Base-by-base conservation (phyloP, 2,797 vertebrate genomes). In the Cyclopterus lumpus region DNA sequence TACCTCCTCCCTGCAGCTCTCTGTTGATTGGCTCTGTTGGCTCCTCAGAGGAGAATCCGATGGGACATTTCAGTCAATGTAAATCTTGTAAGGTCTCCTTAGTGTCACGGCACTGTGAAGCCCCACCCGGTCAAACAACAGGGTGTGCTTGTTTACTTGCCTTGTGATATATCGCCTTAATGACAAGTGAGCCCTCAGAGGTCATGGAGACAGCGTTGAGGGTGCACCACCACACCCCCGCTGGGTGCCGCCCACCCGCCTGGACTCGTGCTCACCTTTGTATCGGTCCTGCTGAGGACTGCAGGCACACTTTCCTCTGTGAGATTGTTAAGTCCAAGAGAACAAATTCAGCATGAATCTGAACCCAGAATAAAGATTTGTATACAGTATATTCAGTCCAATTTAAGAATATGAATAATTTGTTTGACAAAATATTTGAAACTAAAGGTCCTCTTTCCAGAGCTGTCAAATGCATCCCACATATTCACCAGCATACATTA, bases 121-220 rank as follows among this genome's bases (percentile, higher is more conserved):
- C 81, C 40, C 80, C 83, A 67, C 82, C 83, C 36, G 18, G 3
- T 34, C 67, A 78, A 92, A 91, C 77, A 18, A 86, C 81, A 80
- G 76, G 84, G 67, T 54, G 48, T 2, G 30, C 64, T 71, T 69
- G 64, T 80, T 78, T 40, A 59, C 44, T 3, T 15, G 38, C 71
- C 72, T 75, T 83, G 71, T 86, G n/a, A n/a, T 79, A 72, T 82
- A 44, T 76, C 26, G 15, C 51, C 10, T 64, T 89, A 91, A 92
- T 91, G 58, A 92, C 88, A 88, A 65, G 82, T 49, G 62, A 22
- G 63, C 53, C 6, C 15, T 46, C 53, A 1, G 51, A 24, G 60
- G 62, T 70, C 61, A 0, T 1, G 67, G 70, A 9, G 26, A 3
- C 55, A 8, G n/a, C 2, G 5, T 32, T 58, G 49, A 67, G 75